Evolutionary conservation across 2,888 invertebrate species (phyloP).

Genomic region (Drosophila neonasuta): DNA sequence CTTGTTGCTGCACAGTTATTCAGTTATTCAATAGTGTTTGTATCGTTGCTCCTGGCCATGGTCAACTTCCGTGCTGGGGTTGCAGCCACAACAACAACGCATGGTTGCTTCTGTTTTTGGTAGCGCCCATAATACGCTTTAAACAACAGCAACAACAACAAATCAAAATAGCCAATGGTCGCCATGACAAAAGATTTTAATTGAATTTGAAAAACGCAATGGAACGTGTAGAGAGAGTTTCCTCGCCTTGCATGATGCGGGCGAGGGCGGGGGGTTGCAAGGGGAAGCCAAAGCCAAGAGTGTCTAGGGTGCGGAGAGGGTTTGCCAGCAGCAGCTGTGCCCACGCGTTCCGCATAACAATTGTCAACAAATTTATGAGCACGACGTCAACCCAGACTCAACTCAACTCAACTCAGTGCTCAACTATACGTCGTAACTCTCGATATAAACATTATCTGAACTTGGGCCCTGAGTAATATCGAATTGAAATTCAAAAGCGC

Average conservation of each 20-base stretch:
- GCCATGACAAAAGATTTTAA: slow-evolving; percentile 74
- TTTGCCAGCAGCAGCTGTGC: slow-evolving; percentile 54
- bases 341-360: slow-evolving; percentile 73
- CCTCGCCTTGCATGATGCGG: neutral
- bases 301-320: slow-evolving; percentile 35
- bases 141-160: slow-evolving; percentile 42
- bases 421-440: slow-evolving; percentile 39
- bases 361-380: slow-evolving; percentile 76
- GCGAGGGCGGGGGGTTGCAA: slow-evolving; percentile 4
- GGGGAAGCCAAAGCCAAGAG: neutral
- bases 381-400: slow-evolving; percentile 52
- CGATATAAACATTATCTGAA: neutral
- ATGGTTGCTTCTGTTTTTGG: slow-evolving; percentile 47
- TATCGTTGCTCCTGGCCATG: slow-evolving; percentile 47
- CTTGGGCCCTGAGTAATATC: slow-evolving; percentile 28
- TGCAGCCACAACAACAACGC: slow-evolving; percentile 41
- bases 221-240: slow-evolving; percentile 60
- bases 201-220: slow-evolving; percentile 76
- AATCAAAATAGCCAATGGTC: slow-evolving; percentile 55
- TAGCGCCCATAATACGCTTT: slow-evolving; percentile 42
- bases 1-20: slow-evolving; percentile 11
- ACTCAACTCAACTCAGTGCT: slow-evolving; percentile 19
- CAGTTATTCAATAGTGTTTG: slow-evolving; percentile 37
- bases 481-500: slow-evolving; percentile 55
- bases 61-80: slow-evolving; percentile 56